A percentile compares a stretch with the other conserved stretches of the same genome.
Evolutionary conservation across 2,888 invertebrate species (phyloP).

Genomic region (Melieria crassipennis): DNA sequence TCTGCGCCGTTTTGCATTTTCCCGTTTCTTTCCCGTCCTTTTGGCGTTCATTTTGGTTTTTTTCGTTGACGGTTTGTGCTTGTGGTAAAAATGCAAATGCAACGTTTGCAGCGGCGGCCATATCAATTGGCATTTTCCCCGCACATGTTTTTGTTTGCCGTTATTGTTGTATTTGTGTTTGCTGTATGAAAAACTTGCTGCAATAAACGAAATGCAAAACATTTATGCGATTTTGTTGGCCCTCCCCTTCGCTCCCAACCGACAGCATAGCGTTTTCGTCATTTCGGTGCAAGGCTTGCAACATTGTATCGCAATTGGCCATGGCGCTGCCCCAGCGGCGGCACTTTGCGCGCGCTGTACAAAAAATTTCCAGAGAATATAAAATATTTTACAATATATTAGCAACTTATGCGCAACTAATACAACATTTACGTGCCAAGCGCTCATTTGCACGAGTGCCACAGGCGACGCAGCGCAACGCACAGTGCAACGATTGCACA

Average conservation of each 20-base stretch:
- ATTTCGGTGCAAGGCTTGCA: constrained; percentile 20
- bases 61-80: background rate
- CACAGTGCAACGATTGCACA: too few species aligned
- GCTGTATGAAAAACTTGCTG: constrained; percentile 4
- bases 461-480: background rate
- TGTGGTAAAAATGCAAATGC: background rate
- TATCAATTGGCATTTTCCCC: constrained; percentile 1
- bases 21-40: constrained; percentile 11
- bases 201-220: constrained; percentile 23
- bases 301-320: constrained; percentile 1
- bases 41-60: background rate
- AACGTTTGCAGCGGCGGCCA: constrained; percentile 7
- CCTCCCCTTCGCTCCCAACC: background rate
- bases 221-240: constrained; percentile 5
- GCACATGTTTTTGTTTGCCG: background rate
- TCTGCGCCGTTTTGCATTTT: constrained; percentile 19
- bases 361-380: constrained; percentile 17
- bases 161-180: background rate
- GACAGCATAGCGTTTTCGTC: constrained; percentile 20
- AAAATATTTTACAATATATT: constrained; percentile 33
- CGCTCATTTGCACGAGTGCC: constrained; percentile 43
- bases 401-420: constrained; percentile 43
- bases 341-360: constrained; percentile 5
- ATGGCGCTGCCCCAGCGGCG: constrained; percentile 12
- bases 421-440: constrained; percentile 48